phyloP scores from a whole-genome alignment of 2,113 vertebrate genomes.

The Naja naja region DNA sequence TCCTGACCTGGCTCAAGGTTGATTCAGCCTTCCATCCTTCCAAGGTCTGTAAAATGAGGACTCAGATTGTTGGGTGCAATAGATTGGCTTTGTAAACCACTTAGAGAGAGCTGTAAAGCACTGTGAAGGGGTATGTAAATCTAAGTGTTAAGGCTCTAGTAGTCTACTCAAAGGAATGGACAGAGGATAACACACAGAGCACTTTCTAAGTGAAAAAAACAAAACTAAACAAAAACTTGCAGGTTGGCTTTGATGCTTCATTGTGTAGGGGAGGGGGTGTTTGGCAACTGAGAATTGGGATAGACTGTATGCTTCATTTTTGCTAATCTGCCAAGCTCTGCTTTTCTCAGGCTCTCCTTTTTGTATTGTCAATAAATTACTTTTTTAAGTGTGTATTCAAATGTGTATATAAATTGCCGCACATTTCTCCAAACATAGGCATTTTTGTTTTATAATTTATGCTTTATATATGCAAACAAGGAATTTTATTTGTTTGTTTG shows the following conservation, averaged over 20 bases:
- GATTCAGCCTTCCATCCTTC: neutral
- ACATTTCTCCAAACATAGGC: neutral
- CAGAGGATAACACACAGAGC: neutral
- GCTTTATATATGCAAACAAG: neutral
- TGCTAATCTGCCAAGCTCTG: neutral
- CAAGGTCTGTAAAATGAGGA: neutral
- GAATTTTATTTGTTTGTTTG: neutral
- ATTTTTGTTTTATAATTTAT: neutral
- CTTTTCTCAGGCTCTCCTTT: neutral
- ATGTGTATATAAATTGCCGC: neutral
- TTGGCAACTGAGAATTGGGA: neutral
- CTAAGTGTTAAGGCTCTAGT: neutral
- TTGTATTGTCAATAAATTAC: neutral
- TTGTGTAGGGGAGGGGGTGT: neutral
- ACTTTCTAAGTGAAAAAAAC: neutral
- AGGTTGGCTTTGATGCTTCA: neutral
- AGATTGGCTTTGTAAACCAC: neutral
- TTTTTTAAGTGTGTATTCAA: neutral
- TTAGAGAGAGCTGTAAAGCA: neutral
- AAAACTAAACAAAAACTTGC: neutral
- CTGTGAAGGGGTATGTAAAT: neutral
- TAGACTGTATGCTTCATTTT: neutral
- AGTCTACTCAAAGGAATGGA: neutral
- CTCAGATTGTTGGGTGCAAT: neutral
- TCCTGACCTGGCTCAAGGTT: neutral